Percentiles rank a stretch among this genome's conserved stretches.
Conservation (phyloP, 2,113 vertebrate species). For the Scolopax mira region DNA sequence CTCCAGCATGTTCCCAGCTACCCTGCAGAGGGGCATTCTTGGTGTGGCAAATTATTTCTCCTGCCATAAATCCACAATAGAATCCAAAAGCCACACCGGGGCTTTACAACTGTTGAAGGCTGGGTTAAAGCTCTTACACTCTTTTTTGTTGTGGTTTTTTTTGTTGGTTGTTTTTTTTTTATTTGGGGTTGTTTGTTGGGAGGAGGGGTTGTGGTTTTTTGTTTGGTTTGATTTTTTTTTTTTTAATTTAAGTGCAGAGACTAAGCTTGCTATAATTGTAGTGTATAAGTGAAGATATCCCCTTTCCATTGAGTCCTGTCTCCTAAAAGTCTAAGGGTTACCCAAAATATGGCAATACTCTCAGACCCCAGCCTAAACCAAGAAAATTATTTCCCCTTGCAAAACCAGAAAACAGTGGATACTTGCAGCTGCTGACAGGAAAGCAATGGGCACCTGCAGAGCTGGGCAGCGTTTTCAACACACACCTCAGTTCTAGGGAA, state of each 20-base stretch:
- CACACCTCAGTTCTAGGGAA: not conserved
- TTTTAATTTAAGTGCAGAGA: not conserved
- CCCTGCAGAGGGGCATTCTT: not conserved
- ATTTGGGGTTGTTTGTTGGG: not conserved
- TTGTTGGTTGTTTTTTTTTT: accelerated
- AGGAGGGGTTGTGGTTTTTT: no score
- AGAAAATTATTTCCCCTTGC: not conserved
- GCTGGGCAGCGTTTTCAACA: accelerated
- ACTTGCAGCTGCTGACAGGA: not conserved
- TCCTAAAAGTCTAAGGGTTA: not conserved
- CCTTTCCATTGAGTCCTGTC: not conserved
- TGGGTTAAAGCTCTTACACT: not conserved
- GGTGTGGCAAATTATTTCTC: not conserved
- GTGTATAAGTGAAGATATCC: not conserved
- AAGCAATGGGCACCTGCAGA: not conserved
- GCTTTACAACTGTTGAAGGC: not conserved
- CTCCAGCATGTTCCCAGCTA: not conserved
- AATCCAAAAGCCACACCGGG: not conserved
- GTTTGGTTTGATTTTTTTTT: not conserved
- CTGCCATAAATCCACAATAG: not conserved
- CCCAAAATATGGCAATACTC: not conserved
- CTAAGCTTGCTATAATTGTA: not conserved
- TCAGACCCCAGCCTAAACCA: not conserved
- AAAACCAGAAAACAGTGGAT: not conserved
- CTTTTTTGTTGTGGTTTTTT: accelerated